Evolutionary conservation across 2,888 invertebrate genomes (phyloP).

Genomic region (Torymus texanus): DNA sequence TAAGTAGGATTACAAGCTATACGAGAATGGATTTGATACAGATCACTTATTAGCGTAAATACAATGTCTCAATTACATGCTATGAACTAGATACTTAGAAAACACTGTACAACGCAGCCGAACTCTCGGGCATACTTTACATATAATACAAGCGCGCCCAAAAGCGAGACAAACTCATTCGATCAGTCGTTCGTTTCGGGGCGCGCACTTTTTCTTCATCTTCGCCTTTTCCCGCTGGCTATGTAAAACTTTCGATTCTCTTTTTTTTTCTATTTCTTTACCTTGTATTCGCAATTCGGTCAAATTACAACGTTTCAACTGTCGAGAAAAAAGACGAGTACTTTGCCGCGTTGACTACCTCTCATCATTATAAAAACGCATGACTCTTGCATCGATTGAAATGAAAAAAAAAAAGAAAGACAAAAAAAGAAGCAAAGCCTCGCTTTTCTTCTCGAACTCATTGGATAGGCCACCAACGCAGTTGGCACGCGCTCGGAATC

Average conservation of each 20-base stretch:
- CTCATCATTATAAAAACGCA: slow-evolving; percentile 45
- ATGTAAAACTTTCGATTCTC: slow-evolving; percentile 53
- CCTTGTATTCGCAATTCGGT: slow-evolving; percentile 25
- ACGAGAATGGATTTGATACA: slow-evolving; percentile 75
- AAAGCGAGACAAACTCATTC: slow-evolving; percentile 58
- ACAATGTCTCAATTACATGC: slow-evolving; percentile 74
- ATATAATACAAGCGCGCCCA: slow-evolving; percentile 73
- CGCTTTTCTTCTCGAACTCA: slow-evolving; percentile 28
- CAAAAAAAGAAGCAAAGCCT: slow-evolving; percentile 52
- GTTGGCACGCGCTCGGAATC: slow-evolving; percentile 45
- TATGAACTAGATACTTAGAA: slow-evolving; percentile 75
- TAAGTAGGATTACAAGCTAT: slow-evolving; percentile 75
- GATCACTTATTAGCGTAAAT: slow-evolving; percentile 75
- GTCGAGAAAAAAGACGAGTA: slow-evolving; percentile 1
- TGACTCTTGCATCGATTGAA: slow-evolving; percentile 41
- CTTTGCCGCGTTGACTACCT: slow-evolving; percentile 4
- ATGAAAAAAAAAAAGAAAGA: slow-evolving; percentile 47
- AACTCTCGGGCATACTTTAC: slow-evolving; percentile 75
- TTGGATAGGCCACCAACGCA: slow-evolving; percentile 46
- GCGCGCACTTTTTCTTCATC: slow-evolving; percentile 54
- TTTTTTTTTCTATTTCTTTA: slow-evolving; percentile 27
- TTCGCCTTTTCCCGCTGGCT: slow-evolving; percentile 57
- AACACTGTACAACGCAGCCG: slow-evolving; percentile 75
- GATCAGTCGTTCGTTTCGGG: slow-evolving; percentile 52
- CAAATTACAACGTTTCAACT: slow-evolving; percentile 50